A percentile compares a stretch with the other conserved stretches of the same genome.
Evolutionary conservation across 2,888 invertebrate species (phyloP).

Genomic region (Tridacna gigas): DNA sequence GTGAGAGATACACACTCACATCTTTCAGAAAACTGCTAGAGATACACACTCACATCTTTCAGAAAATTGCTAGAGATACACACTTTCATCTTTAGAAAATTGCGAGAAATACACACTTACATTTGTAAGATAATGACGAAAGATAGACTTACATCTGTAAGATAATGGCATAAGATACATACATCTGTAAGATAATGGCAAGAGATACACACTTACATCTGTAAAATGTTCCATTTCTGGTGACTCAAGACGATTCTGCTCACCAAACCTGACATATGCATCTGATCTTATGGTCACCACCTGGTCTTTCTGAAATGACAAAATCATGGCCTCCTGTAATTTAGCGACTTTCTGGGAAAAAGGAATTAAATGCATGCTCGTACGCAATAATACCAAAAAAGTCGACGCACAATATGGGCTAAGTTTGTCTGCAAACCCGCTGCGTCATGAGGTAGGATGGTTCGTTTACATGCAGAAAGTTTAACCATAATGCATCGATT

Average conservation of each 20-base stretch:
- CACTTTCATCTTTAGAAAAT: neutral
- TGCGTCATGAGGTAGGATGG: too few relatives aligned
- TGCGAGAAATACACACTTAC: neutral
- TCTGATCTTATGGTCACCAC: slow-evolving; percentile 45
- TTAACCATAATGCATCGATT: too few relatives aligned
- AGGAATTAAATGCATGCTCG: too few relatives aligned
- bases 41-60: too few relatives aligned
- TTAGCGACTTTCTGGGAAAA: too few relatives aligned
- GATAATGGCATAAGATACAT: neutral
- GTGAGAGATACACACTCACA: too few relatives aligned
- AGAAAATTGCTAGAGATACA: neutral
- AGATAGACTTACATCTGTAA: neutral
- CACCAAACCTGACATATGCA: slow-evolving; percentile 40
- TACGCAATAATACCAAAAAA: too few relatives aligned
- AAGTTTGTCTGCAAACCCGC: too few relatives aligned
- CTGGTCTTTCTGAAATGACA: slow-evolving; percentile 39
- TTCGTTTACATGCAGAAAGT: too few relatives aligned
- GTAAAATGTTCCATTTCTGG: slow-evolving; percentile 41
- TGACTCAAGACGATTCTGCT: slow-evolving; percentile 33
- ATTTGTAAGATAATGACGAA: neutral
- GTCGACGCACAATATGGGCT: too few relatives aligned
- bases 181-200: neutral
- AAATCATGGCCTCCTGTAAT: neutral
- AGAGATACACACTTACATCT: slow-evolving; percentile 32
- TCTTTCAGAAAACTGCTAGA: too few relatives aligned